These are phyloP conservation scores for Palythoa grandiflora DNA, from an alignment of 92 coral and sea anemone species.

Conservation along the genomic window DNA sequence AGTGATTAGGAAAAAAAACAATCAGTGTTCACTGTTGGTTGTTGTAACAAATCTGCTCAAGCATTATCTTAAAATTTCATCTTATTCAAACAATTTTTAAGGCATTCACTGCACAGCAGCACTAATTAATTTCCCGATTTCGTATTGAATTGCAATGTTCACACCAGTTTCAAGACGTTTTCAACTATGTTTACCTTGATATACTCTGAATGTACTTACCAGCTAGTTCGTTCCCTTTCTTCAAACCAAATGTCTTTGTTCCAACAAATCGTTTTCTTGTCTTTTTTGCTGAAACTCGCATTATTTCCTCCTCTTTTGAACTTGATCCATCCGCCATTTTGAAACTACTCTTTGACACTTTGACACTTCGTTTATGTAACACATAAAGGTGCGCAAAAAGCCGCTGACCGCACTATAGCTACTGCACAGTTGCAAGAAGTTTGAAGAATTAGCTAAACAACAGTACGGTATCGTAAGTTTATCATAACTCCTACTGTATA, in stretches of 20 bases:
- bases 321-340: slow-evolving; percentile 71
- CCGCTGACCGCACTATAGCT: slow-evolving; percentile 11
- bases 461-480: too few species aligned
- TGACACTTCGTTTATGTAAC: slow-evolving; percentile 18
- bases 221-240: slow-evolving; percentile 53
- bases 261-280: slow-evolving; percentile 87
- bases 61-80: too few species aligned
- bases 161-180: too few species aligned
- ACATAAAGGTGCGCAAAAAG: not conserved
- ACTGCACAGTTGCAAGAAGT: not conserved
- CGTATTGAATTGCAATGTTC: too few species aligned
- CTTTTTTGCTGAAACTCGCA: slow-evolving; percentile 77
- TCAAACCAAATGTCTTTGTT: slow-evolving; percentile 64
- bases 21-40: too few species aligned
- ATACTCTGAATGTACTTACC: too few species aligned
- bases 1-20: too few species aligned
- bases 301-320: not conserved
- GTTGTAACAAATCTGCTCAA: too few species aligned
- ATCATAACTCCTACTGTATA: too few species aligned
- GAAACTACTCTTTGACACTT: not conserved
- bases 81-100: too few species aligned
- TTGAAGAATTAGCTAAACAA: not conserved
- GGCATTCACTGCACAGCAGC: too few species aligned
- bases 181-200: not conserved
- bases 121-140: too few species aligned